Evolutionary conservation across 1,140 invertebrate genomes (phyloP).

Genomic region (Drosophila chauvacae): DNA sequence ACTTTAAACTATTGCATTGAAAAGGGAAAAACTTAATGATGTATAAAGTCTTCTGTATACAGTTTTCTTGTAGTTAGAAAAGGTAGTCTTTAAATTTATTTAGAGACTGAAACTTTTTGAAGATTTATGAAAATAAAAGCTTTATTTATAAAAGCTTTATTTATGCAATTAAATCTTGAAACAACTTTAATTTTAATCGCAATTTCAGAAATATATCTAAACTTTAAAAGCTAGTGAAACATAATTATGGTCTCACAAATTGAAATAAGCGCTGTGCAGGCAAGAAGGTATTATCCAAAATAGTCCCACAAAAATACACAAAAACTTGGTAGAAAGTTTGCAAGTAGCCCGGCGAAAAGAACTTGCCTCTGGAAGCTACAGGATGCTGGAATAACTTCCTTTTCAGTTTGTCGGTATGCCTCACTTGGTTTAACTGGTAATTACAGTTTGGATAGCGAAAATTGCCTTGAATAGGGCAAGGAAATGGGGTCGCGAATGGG

Average conservation of each 20-base stretch:
- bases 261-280: conserved; percentile 27
- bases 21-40: background rate
- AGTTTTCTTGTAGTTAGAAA: background rate
- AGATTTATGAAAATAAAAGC: background rate
- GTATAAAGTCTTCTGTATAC: background rate
- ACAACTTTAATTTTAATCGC: background rate
- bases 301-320: conserved; percentile 22
- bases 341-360: conserved; percentile 22
- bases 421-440: conserved; percentile 41
- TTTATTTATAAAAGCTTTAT: too few relatives aligned
- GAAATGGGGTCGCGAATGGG: conserved; percentile 1
- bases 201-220: background rate
- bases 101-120: background rate
- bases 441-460: conserved; percentile 27
- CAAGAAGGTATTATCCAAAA: conserved; percentile 25
- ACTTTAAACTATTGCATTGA: background rate
- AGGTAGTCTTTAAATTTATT: background rate
- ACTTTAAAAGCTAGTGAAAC: background rate
- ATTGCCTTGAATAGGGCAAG: conserved; percentile 28
- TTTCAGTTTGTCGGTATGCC: conserved; percentile 21
- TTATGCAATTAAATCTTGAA: background rate
- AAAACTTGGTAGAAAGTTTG: conserved; percentile 32
- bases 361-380: conserved; percentile 15
- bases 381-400: conserved; percentile 36
- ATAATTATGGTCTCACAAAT: conserved; percentile 14